Evolutionary conservation across 2,888 invertebrate genomes (phyloP).

Genomic region (Latheticus oryzae): DNA sequence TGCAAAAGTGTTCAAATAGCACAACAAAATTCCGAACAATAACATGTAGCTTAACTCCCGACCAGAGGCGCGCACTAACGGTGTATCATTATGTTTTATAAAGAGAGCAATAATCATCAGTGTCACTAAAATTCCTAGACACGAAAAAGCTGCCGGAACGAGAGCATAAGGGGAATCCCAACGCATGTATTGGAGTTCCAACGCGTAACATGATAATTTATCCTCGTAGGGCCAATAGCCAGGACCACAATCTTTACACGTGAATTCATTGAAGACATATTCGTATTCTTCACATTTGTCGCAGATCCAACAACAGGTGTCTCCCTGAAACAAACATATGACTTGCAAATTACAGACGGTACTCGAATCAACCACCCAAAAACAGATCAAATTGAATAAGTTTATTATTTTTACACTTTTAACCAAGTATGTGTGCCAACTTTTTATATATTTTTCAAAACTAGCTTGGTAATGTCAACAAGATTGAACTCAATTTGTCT

Average conservation of each 20-base stretch:
- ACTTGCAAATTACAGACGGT: no score
- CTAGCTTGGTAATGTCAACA: no score
- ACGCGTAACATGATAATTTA: slow-evolving; percentile 72
- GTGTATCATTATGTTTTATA: slow-evolving; percentile 74
- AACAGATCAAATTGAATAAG: no score
- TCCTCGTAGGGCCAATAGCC: slow-evolving; percentile 74
- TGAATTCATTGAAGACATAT: slow-evolving; percentile 74
- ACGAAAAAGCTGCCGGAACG: slow-evolving; percentile 73
- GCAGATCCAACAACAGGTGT: slow-evolving; percentile 84
- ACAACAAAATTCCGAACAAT: slow-evolving; percentile 72
- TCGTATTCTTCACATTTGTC: slow-evolving; percentile 78
- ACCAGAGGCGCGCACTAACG: slow-evolving; percentile 73
- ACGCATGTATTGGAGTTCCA: slow-evolving; percentile 73
- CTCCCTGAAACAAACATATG: slow-evolving; percentile 64
- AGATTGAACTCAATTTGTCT: no score
- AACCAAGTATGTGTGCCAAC: no score
- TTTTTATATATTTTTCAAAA: no score
- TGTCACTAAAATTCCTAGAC: slow-evolving; percentile 73
- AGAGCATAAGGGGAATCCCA: slow-evolving; percentile 76
- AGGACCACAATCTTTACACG: slow-evolving; percentile 74
- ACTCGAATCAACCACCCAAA: no score
- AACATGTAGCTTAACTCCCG: slow-evolving; percentile 74
- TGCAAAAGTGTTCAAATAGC: slow-evolving; percentile 74
- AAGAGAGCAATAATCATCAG: slow-evolving; percentile 72
- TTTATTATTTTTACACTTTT: no score